Evolutionary conservation across 1,140 invertebrate genomes (phyloP), one percentile per base, ranked within the genome.

Genomic region (Drosophila carrolli): DNA sequence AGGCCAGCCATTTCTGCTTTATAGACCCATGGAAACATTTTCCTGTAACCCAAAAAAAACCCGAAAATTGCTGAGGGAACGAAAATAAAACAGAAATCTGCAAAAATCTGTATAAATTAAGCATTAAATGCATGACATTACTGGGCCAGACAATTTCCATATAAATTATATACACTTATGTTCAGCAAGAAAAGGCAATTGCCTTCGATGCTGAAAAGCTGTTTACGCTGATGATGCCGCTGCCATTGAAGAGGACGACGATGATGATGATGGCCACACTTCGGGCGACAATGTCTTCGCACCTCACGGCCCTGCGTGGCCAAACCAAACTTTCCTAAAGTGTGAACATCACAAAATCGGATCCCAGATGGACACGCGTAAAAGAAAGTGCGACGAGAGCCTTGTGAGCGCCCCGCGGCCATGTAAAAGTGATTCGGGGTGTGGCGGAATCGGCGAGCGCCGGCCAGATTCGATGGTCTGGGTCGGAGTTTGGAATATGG

Each of bases 251-350:
- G 35, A 43, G n/a, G 53, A 23, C 23, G 23, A 40, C 38, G 55
- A 37, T 53, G 81, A 66, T 81, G 80, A 89, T 67, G 76, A 84
- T 84, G 77, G 81, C 85, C 81, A 89, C 84, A 90, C 84, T 89
- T 89, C 66, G 71, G 80, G 84, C 84, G 81, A 84, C 81, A 90
- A 89, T 76, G 74, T 84, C 89, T 89, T 89, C 77, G 84, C 85
- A 89, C 84, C 85, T 89, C 57, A 56, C 67, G 80, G 81, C 67
- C 70, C 62, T 56, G 67, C 65, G 8, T 32, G 63, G 43, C 37
- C 35, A 89, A 89, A 89, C 82, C 84, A 82, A 89, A 89, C 84
- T 89, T 89, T 90, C 84, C 46, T 89, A 89, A 89, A 89, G 84
- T 89, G 84, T 89, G 84, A 89, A 89, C 84, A 89, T 89, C 84